These are phyloP conservation scores for Coptodon rendalli DNA, from an alignment of 2,113 vertebrate genomes.

Conservation along the genomic window DNA sequence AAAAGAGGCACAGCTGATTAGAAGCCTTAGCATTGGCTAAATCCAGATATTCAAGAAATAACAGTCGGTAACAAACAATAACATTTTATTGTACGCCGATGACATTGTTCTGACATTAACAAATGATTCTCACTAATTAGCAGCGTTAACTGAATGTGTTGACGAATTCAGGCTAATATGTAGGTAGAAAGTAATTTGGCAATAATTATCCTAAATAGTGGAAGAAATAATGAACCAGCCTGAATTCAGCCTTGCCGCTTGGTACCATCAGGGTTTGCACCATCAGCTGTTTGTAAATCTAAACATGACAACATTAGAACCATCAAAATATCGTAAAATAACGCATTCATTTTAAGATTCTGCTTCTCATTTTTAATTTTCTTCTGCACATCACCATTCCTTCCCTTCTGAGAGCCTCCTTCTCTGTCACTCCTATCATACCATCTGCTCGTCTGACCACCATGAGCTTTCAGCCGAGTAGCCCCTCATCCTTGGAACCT, in stretches of 20 bases:
- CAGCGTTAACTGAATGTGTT: not conserved
- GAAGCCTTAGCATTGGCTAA: not conserved
- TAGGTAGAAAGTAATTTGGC: not conserved
- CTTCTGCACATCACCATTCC: not conserved
- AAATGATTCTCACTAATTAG: not conserved
- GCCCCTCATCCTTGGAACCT: not conserved
- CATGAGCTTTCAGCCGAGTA: accelerated
- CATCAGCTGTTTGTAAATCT: accelerated
- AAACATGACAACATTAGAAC: not conserved
- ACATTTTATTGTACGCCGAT: not conserved
- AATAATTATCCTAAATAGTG: not conserved
- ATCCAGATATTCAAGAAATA: not conserved
- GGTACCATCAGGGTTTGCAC: accelerated
- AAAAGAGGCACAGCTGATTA: not conserved
- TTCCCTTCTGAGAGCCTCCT: not conserved
- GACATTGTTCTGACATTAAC: not conserved
- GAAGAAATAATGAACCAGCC: not conserved
- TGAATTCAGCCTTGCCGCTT: not conserved
- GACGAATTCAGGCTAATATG: not conserved
- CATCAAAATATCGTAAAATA: not conserved
- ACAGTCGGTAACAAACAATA: not conserved
- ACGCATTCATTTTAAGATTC: not conserved
- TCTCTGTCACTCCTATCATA: not conserved
- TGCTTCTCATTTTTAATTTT: accelerated
- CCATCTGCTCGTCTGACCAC: not conserved